phyloP scores from a whole-genome alignment of 2,797 vertebrate species.

The Bradypodion ventrale region DNA sequence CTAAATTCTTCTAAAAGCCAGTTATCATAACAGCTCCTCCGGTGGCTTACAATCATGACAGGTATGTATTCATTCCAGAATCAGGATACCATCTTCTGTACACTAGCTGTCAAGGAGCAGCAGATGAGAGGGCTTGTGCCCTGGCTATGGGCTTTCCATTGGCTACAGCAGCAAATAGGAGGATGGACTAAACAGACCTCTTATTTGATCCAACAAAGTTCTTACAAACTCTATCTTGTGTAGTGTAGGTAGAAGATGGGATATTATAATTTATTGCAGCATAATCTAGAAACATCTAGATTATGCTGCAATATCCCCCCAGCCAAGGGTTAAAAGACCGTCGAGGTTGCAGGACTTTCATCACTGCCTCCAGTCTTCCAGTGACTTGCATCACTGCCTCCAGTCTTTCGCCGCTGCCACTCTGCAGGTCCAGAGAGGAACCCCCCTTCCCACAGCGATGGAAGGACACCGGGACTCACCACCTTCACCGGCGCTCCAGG shows the following conservation, averaged over 20 bases:
- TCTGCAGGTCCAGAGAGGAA: too few species aligned
- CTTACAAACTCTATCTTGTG: not conserved
- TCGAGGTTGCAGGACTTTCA: too few species aligned
- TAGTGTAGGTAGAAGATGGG: not conserved
- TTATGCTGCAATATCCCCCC: too few species aligned
- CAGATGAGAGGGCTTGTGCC: not conserved
- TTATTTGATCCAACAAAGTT: not conserved
- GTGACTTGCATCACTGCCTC: too few species aligned
- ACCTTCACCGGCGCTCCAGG: too few species aligned
- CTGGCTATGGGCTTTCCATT: not conserved
- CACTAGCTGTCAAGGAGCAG: not conserved
- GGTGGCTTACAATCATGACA: not conserved
- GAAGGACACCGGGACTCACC: too few species aligned
- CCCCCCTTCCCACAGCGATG: too few species aligned
- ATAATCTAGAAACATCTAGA: not conserved
- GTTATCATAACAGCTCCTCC: too few species aligned
- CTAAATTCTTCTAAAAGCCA: not conserved
- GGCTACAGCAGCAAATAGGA: not conserved
- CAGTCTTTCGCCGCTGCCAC: too few species aligned
- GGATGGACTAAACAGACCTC: not conserved
- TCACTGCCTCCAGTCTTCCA: too few species aligned
- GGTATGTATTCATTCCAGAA: not conserved
- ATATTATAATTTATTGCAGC: not conserved
- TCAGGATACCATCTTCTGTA: not conserved
- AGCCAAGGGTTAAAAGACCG: too few species aligned